phyloP scores from a whole-genome alignment of 2,797 vertebrate species.

The Coilia nasus region DNA sequence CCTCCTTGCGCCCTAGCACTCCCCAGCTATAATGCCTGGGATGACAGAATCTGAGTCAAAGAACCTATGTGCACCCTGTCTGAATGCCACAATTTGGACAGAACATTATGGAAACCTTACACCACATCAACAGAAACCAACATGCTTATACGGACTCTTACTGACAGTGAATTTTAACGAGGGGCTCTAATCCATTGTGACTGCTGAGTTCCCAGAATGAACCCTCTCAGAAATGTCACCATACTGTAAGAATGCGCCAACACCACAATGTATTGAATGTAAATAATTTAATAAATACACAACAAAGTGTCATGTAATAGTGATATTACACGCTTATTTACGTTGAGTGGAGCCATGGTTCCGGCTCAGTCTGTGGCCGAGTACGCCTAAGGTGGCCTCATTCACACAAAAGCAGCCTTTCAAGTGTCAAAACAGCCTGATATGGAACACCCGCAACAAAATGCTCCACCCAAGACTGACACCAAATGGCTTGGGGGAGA shows the following conservation, averaged over 20 bases:
- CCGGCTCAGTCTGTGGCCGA: neutral
- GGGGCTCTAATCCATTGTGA: neutral
- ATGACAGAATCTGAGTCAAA: neutral
- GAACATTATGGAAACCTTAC: neutral
- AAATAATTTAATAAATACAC: neutral
- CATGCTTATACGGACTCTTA: neutral
- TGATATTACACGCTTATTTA: neutral
- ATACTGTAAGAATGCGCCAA: neutral
- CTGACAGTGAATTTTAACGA: neutral
- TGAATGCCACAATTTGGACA: neutral
- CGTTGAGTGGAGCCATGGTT: neutral
- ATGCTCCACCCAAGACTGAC: constrained; percentile 13
- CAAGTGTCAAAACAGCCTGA: constrained; percentile 13
- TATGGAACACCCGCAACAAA: constrained; percentile 3
- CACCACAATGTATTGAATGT: neutral
- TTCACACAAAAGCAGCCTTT: constrained; percentile 21
- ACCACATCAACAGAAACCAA: neutral
- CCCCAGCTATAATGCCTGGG: neutral
- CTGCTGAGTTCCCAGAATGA: neutral
- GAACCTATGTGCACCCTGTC: neutral
- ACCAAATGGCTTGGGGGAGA: constrained; percentile 16
- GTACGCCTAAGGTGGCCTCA: neutral
- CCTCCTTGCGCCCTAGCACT: neutral
- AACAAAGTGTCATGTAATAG: neutral
- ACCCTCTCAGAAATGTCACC: neutral